A percentile compares a stretch with the other conserved stretches of the same genome.
Evolutionary conservation across 1,140 invertebrate species (phyloP).

Genomic region (Macrobrachium rosenbergii): DNA sequence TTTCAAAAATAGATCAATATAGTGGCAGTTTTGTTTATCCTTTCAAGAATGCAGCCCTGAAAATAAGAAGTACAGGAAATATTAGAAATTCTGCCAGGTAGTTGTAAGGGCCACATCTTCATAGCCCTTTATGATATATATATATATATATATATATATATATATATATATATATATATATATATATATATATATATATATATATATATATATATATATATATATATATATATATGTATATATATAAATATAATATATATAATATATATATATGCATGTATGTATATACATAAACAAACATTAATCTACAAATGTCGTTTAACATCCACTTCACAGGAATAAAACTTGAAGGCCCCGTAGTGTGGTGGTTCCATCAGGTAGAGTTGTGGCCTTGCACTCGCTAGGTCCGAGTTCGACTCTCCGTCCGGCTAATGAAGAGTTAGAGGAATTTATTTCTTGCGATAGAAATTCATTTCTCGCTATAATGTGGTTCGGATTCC

Average conservation of each 20-base stretch:
- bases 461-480: no score
- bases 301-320: background rate
- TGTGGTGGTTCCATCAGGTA: background rate
- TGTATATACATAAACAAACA: slow-evolving; percentile 13
- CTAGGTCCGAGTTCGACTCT: no score
- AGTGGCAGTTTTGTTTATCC: no score
- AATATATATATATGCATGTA: no score
- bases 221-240: slow-evolving; percentile 30
- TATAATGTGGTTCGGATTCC: no score
- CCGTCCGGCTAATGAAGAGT: no score
- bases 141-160: slow-evolving; percentile 20
- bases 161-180: slow-evolving; percentile 27
- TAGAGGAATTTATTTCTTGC: no score
- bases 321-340: no score
- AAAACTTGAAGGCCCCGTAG: no score
- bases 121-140: background rate
- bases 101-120: background rate
- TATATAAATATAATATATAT: slow-evolving; percentile 1
- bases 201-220: slow-evolving; percentile 5
- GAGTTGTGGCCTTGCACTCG: no score
- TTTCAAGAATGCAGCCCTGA: no score
- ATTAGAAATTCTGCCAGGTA: background rate
- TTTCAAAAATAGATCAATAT: no score
- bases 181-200: background rate
- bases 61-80: background rate